Conservation (phyloP, 2,888 invertebrate genomes). For the Habroteleia sp. region DNA sequence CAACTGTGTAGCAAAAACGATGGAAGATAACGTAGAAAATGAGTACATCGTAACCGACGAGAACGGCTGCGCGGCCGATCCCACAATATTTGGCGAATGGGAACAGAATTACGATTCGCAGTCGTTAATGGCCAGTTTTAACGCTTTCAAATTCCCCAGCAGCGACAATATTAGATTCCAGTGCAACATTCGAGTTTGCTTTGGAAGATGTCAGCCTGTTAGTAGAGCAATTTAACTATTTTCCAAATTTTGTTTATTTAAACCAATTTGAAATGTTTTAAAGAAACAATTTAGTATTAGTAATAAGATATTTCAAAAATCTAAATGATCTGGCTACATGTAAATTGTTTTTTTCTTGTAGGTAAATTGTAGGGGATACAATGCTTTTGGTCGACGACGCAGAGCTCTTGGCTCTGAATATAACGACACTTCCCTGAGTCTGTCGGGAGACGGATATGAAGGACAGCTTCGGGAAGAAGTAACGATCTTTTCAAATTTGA, state of each 20-base stretch:
- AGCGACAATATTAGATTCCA: slow-evolving; percentile 97
- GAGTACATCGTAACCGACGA: slow-evolving; percentile 96
- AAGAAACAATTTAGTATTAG: too few species aligned
- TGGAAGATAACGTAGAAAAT: slow-evolving; percentile 92
- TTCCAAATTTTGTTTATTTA: too few species aligned
- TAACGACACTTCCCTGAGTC: slow-evolving; percentile 84
- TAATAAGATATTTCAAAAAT: too few species aligned
- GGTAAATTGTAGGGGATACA: slow-evolving; percentile 95
- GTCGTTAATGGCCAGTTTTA: slow-evolving; percentile 92
- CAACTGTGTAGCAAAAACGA: slow-evolving; percentile 95
- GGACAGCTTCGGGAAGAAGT: slow-evolving; percentile 96
- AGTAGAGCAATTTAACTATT: slow-evolving; percentile 76
- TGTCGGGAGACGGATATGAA: slow-evolving; percentile 82
- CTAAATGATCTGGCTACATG: too few species aligned
- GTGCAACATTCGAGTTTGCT: slow-evolving; percentile 96
- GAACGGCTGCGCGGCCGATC: slow-evolving; percentile 96
- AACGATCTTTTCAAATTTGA: slow-evolving; percentile 94
- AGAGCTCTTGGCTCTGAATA: slow-evolving; percentile 85
- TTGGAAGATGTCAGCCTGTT: slow-evolving; percentile 96
- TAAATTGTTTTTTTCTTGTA: too few species aligned
- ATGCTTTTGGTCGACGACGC: slow-evolving; percentile 92
- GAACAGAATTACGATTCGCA: slow-evolving; percentile 93
- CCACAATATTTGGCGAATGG: slow-evolving; percentile 96
- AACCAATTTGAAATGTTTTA: too few species aligned
- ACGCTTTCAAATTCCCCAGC: slow-evolving; percentile 97